Conservation (phyloP, 35 echinoderm and acorn worm species). For the Acanthaster planci region DNA sequence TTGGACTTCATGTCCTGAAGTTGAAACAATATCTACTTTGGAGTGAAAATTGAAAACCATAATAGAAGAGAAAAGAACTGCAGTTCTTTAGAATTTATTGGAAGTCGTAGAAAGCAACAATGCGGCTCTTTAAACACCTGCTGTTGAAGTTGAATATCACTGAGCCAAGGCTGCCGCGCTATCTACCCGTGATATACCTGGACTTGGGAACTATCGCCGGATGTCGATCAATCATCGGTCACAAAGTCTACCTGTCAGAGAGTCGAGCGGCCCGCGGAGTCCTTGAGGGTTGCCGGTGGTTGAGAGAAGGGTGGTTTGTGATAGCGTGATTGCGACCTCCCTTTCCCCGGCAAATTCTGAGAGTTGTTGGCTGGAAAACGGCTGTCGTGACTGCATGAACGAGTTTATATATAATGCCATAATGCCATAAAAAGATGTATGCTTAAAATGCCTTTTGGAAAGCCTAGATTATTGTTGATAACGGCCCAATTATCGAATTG, state of each 20-base stretch:
- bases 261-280: neutral
- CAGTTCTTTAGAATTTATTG: no score
- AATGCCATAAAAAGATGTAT: no score
- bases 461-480: no score
- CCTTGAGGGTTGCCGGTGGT: slow-evolving; percentile 2
- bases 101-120: no score
- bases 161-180: neutral
- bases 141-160: slow-evolving; percentile 12
- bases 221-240: slow-evolving; percentile 19
- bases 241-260: slow-evolving; percentile 26
- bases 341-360: neutral
- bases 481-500: no score
- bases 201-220: neutral
- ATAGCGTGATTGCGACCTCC: neutral
- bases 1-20: no score
- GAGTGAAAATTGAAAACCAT: no score
- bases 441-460: no score
- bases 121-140: no score
- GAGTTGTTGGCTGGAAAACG: neutral
- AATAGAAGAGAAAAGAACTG: no score
- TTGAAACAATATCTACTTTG: no score
- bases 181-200: neutral
- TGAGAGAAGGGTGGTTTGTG: neutral
- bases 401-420: no score
- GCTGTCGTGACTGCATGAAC: neutral